Percentiles rank a stretch among this genome's conserved stretches.
phyloP scores from a whole-genome alignment of 2,888 invertebrate genomes.

The Meta bourneti region DNA sequence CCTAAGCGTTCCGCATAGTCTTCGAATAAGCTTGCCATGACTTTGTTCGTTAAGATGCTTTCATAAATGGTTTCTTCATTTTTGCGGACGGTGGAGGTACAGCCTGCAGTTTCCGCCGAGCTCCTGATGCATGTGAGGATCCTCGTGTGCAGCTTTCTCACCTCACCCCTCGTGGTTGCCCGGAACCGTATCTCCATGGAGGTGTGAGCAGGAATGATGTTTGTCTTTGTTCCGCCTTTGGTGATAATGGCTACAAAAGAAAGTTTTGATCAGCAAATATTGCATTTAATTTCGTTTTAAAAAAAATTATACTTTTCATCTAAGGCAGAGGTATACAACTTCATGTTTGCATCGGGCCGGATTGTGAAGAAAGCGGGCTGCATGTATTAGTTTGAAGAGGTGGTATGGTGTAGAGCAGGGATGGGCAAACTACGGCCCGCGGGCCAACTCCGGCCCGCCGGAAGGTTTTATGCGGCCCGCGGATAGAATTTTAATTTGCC shows the following conservation, averaged over 20 bases:
- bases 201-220: slow-evolving; percentile 78
- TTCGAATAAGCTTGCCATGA: slow-evolving; percentile 78
- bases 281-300: neutral
- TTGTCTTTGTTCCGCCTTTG: slow-evolving; percentile 76
- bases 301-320: neutral
- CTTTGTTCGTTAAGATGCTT: slow-evolving; percentile 79
- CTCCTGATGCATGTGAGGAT: slow-evolving; percentile 78
- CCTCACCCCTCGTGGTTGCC: slow-evolving; percentile 78
- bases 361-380: too few relatives aligned
- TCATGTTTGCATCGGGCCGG: neutral
- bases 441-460: too few relatives aligned
- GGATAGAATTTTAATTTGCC: too few relatives aligned
- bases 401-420: too few relatives aligned
- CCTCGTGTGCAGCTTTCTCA: slow-evolving; percentile 78
- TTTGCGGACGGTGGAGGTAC: neutral
- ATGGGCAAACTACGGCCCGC: too few relatives aligned
- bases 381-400: neutral
- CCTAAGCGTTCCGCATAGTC: slow-evolving; percentile 78
- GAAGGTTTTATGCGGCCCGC: too few relatives aligned
- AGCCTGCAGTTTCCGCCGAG: slow-evolving; percentile 78
- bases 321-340: neutral
- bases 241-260: slow-evolving; percentile 74
- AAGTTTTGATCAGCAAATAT: neutral
- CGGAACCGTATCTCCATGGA: slow-evolving; percentile 79
- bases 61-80: slow-evolving; percentile 77